Percentiles rank a stretch among this genome's conserved stretches.
phyloP scores from a whole-genome alignment of 2,113 vertebrate genomes.

The Dicrurus megarhynchus region DNA sequence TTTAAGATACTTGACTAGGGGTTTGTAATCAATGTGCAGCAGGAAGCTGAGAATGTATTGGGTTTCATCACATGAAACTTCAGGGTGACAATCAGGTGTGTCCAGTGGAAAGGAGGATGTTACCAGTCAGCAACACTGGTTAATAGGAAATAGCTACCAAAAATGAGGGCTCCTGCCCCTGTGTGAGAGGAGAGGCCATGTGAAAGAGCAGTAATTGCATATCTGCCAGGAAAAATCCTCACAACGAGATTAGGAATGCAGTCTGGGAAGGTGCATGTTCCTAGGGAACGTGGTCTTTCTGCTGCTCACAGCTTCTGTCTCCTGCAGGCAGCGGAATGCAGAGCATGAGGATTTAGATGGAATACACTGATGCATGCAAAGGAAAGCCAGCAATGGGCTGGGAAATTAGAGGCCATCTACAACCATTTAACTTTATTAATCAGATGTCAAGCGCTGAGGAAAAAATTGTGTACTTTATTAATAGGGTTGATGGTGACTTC shows the following conservation, averaged over 20 bases:
- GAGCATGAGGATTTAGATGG: background rate
- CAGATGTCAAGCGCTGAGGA: background rate
- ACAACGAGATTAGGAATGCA: background rate
- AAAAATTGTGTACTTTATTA: background rate
- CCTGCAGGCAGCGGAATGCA: background rate
- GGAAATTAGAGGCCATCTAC: background rate
- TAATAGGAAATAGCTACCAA: background rate
- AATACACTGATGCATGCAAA: background rate
- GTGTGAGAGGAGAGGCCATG: background rate
- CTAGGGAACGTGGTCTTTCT: background rate
- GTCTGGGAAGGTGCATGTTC: background rate
- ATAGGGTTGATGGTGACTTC: background rate
- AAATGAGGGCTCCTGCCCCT: background rate
- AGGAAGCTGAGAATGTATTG: background rate
- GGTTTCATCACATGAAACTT: background rate
- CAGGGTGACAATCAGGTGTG: too few species aligned
- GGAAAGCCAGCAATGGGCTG: background rate
- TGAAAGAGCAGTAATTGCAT: background rate
- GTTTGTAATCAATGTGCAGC: fast-evolving
- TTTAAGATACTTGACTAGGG: background rate
- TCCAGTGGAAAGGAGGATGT: background rate
- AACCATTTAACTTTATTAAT: background rate
- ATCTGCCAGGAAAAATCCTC: background rate
- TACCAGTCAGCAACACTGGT: background rate
- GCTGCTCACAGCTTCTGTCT: background rate